phyloP scores from a whole-genome alignment of 2,888 invertebrate species.

The Lordiphosa andalusiaca region DNA sequence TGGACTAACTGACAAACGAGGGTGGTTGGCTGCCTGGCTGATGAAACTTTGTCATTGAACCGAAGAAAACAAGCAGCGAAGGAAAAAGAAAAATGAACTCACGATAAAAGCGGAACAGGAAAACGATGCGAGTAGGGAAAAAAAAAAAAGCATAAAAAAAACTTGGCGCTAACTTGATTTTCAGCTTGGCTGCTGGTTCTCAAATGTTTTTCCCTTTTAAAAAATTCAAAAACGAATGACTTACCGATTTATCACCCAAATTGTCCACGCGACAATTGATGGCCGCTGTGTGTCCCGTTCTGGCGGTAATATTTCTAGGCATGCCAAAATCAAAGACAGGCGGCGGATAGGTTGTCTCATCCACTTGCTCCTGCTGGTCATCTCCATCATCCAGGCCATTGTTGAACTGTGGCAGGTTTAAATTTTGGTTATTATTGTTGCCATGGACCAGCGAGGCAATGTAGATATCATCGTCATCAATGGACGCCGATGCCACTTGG shows the following conservation, averaged over 20 bases:
- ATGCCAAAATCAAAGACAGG: constrained; percentile 94
- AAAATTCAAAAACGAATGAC: constrained; percentile 51
- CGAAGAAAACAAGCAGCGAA: constrained; percentile 51
- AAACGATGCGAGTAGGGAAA: constrained; percentile 43
- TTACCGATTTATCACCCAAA: constrained; percentile 92
- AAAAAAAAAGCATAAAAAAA: constrained; percentile 19
- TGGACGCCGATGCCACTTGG: constrained; percentile 14
- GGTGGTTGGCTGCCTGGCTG: not conserved
- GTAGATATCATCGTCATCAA: constrained; percentile 59
- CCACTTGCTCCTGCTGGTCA: constrained; percentile 38
- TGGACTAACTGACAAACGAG: constrained; percentile 1
- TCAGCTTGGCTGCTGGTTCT: constrained; percentile 56
- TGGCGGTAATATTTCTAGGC: constrained; percentile 91
- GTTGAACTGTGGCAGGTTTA: constrained; percentile 56
- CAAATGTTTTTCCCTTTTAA: constrained; percentile 53
- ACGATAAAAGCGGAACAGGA: constrained; percentile 42
- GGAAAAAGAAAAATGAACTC: constrained; percentile 11
- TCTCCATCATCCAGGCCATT: constrained; percentile 44
- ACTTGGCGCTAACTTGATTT: constrained; percentile 66
- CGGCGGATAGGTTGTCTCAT: constrained; percentile 69
- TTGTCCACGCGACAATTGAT: constrained; percentile 93
- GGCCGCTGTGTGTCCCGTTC: constrained; percentile 93
- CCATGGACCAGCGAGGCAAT: constrained; percentile 59
- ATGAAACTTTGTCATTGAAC: constrained; percentile 45
- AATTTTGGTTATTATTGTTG: constrained; percentile 40